Percentiles rank a stretch among this genome's conserved stretches.
phyloP scores from a whole-genome alignment of 2,888 invertebrate species.

The Lathronympha strigana region DNA sequence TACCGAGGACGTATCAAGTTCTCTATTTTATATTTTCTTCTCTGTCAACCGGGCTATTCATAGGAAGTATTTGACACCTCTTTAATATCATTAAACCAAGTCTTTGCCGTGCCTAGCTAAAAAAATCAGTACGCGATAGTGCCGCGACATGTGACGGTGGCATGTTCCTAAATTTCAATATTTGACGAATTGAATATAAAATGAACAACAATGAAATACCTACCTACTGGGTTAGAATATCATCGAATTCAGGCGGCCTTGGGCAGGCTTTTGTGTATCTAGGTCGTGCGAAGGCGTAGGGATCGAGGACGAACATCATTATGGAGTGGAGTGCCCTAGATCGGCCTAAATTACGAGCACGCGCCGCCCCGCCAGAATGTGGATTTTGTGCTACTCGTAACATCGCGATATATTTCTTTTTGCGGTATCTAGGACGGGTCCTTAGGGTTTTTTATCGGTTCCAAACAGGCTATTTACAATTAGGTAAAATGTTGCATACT shows the following conservation, averaged over 20 bases:
- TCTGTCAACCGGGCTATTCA: too few relatives aligned
- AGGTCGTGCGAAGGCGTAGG: conserved; percentile 55
- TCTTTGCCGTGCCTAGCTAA: too few relatives aligned
- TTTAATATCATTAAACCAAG: too few relatives aligned
- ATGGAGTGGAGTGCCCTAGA: conserved; percentile 54
- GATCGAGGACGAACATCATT: conserved; percentile 54
- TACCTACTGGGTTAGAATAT: conserved; percentile 14
- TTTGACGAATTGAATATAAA: neutral
- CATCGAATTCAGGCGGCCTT: conserved; percentile 30
- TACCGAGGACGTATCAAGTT: too few relatives aligned
- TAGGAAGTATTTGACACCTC: too few relatives aligned
- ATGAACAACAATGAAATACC: neutral
- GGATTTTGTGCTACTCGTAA: conserved; percentile 49
- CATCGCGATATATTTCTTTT: conserved; percentile 32
- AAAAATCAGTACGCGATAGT: too few relatives aligned
- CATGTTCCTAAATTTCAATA: neutral
- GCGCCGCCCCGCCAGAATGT: conserved; percentile 32
- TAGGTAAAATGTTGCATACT: neutral
- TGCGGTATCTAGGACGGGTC: conserved; percentile 16
- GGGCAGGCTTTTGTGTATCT: conserved; percentile 41
- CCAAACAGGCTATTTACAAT: neutral
- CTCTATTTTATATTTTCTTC: too few relatives aligned
- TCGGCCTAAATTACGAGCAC: conserved; percentile 43
- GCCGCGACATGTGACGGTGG: too few relatives aligned
- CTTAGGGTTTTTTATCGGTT: neutral